A percentile compares a stretch with the other conserved stretches of the same genome.
phyloP scores from a whole-genome alignment of 2,888 invertebrate genomes.

The Nezara viridula region DNA sequence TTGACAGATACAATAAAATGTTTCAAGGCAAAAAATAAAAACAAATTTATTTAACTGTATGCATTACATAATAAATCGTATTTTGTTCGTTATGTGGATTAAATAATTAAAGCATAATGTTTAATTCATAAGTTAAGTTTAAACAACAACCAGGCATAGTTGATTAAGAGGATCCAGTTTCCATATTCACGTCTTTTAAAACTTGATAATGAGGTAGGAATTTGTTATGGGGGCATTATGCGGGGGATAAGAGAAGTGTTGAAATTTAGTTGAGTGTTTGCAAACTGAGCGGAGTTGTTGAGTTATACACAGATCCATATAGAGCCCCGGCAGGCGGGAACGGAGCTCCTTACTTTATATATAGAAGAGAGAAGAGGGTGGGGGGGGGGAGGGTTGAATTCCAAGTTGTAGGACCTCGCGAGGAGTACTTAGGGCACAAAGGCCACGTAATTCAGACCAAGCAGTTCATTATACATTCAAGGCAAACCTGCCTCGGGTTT shows the following conservation, averaged over 20 bases:
- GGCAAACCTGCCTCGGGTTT: slow-evolving; percentile 61
- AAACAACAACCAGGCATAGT: neutral
- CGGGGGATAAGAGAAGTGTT: slow-evolving; percentile 9
- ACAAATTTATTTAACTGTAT: neutral
- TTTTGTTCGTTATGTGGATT: neutral
- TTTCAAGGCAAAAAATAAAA: too few relatives aligned
- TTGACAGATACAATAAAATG: too few relatives aligned
- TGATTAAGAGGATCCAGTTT: neutral
- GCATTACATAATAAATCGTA: neutral
- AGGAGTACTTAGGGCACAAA: slow-evolving; percentile 64
- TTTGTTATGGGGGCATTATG: slow-evolving; percentile 32
- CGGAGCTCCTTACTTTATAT: slow-evolving; percentile 53
- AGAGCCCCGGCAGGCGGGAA: slow-evolving; percentile 28
- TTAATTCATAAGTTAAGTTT: neutral
- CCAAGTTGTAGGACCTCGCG: slow-evolving; percentile 63
- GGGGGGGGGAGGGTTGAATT: slow-evolving; percentile 64
- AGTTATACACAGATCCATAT: slow-evolving; percentile 57
- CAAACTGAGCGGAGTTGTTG: slow-evolving; percentile 54
- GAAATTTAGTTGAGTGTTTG: slow-evolving; percentile 60
- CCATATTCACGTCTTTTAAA: slow-evolving; percentile 34
- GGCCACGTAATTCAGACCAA: slow-evolving; percentile 64
- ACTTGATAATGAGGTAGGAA: slow-evolving; percentile 43
- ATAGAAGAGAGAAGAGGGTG: slow-evolving; percentile 56
- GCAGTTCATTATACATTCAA: slow-evolving; percentile 65
- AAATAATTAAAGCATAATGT: neutral